Base-by-base conservation (phyloP, 2,888 invertebrate genomes). In the Electrophaes corylata region DNA sequence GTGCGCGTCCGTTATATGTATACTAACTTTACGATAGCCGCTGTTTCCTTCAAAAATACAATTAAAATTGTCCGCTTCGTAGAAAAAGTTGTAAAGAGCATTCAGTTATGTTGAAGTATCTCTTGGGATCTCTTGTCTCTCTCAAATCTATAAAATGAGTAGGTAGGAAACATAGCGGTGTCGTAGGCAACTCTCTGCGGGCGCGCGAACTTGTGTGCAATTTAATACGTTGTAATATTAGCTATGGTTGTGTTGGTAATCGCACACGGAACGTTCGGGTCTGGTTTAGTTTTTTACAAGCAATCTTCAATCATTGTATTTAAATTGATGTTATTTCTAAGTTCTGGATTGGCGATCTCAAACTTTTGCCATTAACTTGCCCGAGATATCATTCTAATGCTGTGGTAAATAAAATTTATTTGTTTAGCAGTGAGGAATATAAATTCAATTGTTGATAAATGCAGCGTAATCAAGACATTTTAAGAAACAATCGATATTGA, bases 161-260 rank as follows among this genome's bases (percentile, higher is more conserved):
- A 16, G 16, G 8, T 10, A 4, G 49, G 52, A 41, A 45, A 46
- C 40, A 57, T 56, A 31, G 31, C 11, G 23, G 33, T 23, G 14
- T 41, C 33, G 35, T 20, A 35, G 37, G 37, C 12, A 19, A 45
- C 14, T 35, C 46, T 45, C 41, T 33, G 23, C 61, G 66, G 71
- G 53, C 72, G 71, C 72, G 67, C 64, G 58, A 62, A 73, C 62
- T 78, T 79, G 80, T 84, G 89, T 90, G 90, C 90, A 90, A 89
- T 89, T 82, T 70, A 79, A 64, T 64, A 60, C 51, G 74, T 80
- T 66, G 80, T 79, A 73, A 69, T 80, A 51, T 62, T 79, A 81
- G 76, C 76, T 70, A 79, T 70, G 82, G 85, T 87, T 86, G 87
- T 88, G 85, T 83, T 82, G 69, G 72, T 75, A 65, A 58, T 63